phyloP scores from a whole-genome alignment of 2,797 vertebrate genomes.

The Enteromius radiatus region DNA sequence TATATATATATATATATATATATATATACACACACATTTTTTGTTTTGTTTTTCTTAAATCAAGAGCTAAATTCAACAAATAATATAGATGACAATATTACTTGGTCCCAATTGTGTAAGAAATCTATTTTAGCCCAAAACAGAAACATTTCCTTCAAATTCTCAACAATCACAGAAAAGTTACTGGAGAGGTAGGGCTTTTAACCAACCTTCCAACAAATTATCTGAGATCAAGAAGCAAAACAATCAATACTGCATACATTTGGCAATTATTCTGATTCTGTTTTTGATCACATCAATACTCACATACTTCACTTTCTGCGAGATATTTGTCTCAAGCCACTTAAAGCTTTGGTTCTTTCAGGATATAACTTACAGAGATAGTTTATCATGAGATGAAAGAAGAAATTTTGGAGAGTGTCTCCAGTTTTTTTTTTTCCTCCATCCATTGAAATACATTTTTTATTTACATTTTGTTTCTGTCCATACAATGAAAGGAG shows the following conservation, averaged over 20 bases:
- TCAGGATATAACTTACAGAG: neutral
- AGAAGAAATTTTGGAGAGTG: too few relatives aligned
- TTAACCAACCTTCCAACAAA: neutral
- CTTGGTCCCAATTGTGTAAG: neutral
- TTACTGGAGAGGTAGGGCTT: neutral
- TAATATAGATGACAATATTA: neutral
- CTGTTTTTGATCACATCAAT: neutral
- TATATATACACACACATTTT: too few relatives aligned
- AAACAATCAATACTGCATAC: neutral
- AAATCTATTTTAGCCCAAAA: neutral
- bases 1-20: too few relatives aligned
- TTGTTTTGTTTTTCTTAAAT: too few relatives aligned
- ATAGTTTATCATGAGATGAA: neutral
- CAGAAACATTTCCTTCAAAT: neutral
- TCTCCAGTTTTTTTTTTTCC: too few relatives aligned
- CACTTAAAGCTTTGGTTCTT: neutral
- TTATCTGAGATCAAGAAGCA: neutral
- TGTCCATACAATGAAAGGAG: neutral
- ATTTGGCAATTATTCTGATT: slow-evolving; percentile 4
- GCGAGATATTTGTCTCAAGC: neutral
- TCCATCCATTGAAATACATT: too few relatives aligned
- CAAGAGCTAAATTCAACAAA: neutral
- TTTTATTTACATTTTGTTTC: too few relatives aligned
- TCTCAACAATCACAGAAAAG: neutral
- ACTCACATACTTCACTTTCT: neutral